Evolutionary conservation across 2,797 vertebrate species (phyloP), one percentile per base, ranked within the genome.

Genomic region (Siniperca obscura): DNA sequence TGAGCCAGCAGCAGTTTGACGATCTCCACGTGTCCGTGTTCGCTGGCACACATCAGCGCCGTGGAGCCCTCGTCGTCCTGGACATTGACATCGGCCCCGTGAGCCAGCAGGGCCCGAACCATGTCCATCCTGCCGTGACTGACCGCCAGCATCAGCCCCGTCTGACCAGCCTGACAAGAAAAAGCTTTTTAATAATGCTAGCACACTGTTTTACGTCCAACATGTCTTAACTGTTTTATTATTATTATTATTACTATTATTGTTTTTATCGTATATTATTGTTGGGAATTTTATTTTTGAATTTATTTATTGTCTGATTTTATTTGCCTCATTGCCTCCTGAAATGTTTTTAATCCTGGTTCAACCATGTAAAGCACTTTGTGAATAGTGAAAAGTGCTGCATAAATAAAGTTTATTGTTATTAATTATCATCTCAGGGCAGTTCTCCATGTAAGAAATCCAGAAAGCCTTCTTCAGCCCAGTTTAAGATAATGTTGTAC

Each of bases 1-100:
- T 98, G 97, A 56, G 95, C 97, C 90, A 99, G 95, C 84, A 99
- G 95, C 89, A 99, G 96, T 80, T 98, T 98, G 59, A 99, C 98
- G 2, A 99, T 99, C 93, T 99, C 98, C 3, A 97, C 98, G 1
- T 99, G 98, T 4, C 98, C 98, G 0, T 99, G 98, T 68, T 99
- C 98, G 21, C 98, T 98, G 86, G 98, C 98, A 7, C 98, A 99
- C 98, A 99, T 99, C 81, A 99, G 96, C 17, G 98, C 98, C 0
- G 98, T 99, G 78, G 98, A 99, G 75, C 98, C 98, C 86, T 99
- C 98, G 0, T 99, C 98, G 0, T 99, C 98, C 92, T 99, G 98
- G 87, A 98, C 89, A 92, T 99, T 99, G 88, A 99, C 98, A 3
- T 99, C 96, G 6, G 98, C 98, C 4, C 96, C 95, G 64, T 98